Percentiles rank a stretch among this genome's conserved stretches.
Conservation (phyloP, 2,888 invertebrate species). For the Sylvicola cinctus region DNA sequence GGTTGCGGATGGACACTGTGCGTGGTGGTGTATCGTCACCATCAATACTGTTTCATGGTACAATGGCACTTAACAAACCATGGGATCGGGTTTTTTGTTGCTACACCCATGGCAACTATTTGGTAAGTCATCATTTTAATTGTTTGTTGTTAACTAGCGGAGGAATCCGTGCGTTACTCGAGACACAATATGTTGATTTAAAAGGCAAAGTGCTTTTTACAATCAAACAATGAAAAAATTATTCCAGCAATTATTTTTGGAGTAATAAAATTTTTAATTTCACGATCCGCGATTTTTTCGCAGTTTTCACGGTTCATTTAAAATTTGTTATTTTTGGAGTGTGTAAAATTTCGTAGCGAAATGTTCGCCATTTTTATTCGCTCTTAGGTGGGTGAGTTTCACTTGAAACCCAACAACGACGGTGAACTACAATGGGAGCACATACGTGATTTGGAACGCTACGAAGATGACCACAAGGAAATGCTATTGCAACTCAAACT, state of each 20-base stretch:
- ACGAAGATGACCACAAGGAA: slow-evolving; percentile 50
- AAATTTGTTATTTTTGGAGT: too few relatives aligned
- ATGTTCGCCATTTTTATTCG: not conserved
- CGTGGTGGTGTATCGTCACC: slow-evolving; percentile 16
- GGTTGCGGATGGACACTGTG: slow-evolving; percentile 43
- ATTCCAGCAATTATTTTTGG: too few relatives aligned
- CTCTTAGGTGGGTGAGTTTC: slow-evolving; percentile 2
- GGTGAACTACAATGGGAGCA: slow-evolving; percentile 34
- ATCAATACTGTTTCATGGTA: slow-evolving; percentile 23
- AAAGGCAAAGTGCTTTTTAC: too few relatives aligned
- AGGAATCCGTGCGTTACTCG: too few relatives aligned
- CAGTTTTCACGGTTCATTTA: too few relatives aligned
- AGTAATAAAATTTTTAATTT: too few relatives aligned
- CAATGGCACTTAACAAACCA: slow-evolving; percentile 43
- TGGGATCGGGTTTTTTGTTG: slow-evolving; percentile 50
- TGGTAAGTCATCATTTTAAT: slow-evolving; percentile 19
- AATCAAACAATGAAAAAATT: too few relatives aligned
- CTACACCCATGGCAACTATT: slow-evolving; percentile 38
- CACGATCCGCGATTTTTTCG: too few relatives aligned
- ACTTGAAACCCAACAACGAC: slow-evolving; percentile 1
- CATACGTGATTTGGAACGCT: slow-evolving; percentile 36
- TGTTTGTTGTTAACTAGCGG: too few relatives aligned
- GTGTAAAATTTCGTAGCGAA: too few relatives aligned
- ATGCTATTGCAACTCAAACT: slow-evolving; percentile 63
- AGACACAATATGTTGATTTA: too few relatives aligned